Base-by-base conservation (phyloP, 2,113 vertebrate genomes). In the Embiotoca jacksoni region DNA sequence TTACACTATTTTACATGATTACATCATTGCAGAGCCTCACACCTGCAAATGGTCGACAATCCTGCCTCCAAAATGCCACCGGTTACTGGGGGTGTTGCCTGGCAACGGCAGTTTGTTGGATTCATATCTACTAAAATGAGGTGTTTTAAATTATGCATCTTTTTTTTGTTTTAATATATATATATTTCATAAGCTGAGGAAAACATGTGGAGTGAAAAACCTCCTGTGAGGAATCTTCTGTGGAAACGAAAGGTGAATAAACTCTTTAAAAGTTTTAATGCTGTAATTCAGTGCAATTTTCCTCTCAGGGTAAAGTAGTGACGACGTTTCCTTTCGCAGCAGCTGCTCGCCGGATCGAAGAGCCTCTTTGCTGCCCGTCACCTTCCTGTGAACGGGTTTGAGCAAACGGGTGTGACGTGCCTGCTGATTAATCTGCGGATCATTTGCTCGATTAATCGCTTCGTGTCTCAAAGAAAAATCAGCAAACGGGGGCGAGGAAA, bases 1-100 rank as follows among this genome's bases (percentile, higher is more conserved):
- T 82, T 88, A 90, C 87, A 88, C 0, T 80, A 79, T 85, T 69
- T 73, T 78, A 90, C 87, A 90, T 39, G 64, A 63, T 63, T 37
- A 79, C 73, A 52, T n/a, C 23, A 23, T 23, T 23, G 23, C 23
- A 39, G 59, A 78, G 76, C 75, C 72, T 76, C 79, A 76, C 54
- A 83, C 53, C 71, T 55, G 64, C 66, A 53, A 72, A 55, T 66
- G 76, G 15, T 76, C 71, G 37, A 39, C 7, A 23, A 32, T 37
- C 14, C 49, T 0, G 46, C 60, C 69, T 66, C 9, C 69, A 74
- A 7, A 11, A 44, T 49, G 64, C 49, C 60, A 72, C 84, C 33
- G 69, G 77, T 80, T 80, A 78, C 81, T 67, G 62, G 15, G 64
- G 60, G 70, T 63, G 88, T 90, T 91, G 85, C 85, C 74, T 76